Base-by-base conservation (phyloP, 2,113 vertebrate genomes). In the Albula goreensis region DNA sequence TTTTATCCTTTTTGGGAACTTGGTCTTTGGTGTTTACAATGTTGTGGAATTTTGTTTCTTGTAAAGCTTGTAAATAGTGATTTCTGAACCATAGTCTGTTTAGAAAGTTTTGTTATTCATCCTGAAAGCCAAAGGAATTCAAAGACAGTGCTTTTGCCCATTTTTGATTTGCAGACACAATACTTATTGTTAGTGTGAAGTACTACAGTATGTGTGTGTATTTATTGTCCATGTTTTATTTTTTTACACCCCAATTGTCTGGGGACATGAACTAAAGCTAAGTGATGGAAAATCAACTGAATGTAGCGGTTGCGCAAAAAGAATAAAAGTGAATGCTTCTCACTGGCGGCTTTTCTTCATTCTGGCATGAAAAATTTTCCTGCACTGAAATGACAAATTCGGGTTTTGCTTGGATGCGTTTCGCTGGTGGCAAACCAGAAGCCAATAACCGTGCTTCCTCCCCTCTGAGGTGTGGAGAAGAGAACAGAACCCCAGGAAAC, bases 221-320 rank as follows among this genome's bases (percentile, higher is more conserved):
- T 85, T 41, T 91, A 89, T 89, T 92, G 90, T 86, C 89, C 91
- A 89, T 93, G 90, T 84, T 66, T 60, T 60, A 3, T 66, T 19
- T 89, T 17, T 85, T 82, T 86, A 17, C 31, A 41, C 89, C 90
- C 90, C 89, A 88, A 88, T 91, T 93, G 83, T 86, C 86, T 90
- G 91, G 91, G 88, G 90, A 90, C 7, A 82, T 90, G 84, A 88
- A 90, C 87, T 89, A 17, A 88, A 79, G n/a, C 60, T 70, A 80
- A 78, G 77, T 13, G 50, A 87, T 51, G 56, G 51, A 80, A 78
- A 82, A 84, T 48, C 8, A 31, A 19, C 50, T 63, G 82, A 66
- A 53, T 53, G 77, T 22, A 79, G 77, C 50, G 11, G 15, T 0
- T 63, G 22, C 10, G 49, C 31, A 41, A 41, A 41, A 41, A 41